These are phyloP conservation scores for Thelohanellus kitauei DNA, from an alignment of 30 jellyfish, hydroid and myxozoan species.

Conservation along the genomic window DNA sequence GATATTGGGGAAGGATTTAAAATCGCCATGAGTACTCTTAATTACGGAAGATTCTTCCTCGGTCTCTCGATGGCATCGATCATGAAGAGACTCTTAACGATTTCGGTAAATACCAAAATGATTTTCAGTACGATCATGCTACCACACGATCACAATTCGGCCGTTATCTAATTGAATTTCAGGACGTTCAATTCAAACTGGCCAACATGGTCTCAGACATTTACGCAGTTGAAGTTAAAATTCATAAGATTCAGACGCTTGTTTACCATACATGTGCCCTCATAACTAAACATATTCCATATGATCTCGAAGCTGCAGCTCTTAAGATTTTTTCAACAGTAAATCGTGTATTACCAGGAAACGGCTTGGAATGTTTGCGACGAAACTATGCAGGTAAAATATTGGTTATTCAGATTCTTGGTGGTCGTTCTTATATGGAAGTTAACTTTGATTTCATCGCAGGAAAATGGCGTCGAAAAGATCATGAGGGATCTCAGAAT, in stretches of 20 bases:
- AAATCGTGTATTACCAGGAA: slow-evolving; percentile 26
- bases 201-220: slow-evolving; percentile 62
- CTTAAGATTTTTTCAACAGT: too few species aligned
- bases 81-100: slow-evolving; percentile 25
- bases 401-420: slow-evolving; percentile 25
- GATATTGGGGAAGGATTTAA: slow-evolving; percentile 85
- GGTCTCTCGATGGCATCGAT: slow-evolving; percentile 76
- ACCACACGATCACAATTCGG: slow-evolving; percentile 82
- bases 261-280: too few species aligned
- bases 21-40: slow-evolving; percentile 60
- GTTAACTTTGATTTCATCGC: slow-evolving; percentile 6
- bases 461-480: slow-evolving; percentile 85
- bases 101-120: too few species aligned
- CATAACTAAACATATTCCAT: too few species aligned
- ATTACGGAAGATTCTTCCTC: slow-evolving; percentile 78
- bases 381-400: slow-evolving; percentile 43
- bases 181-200: slow-evolving; percentile 54
- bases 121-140: slow-evolving; percentile 60
- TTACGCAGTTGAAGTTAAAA: slow-evolving; percentile 85
- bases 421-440: slow-evolving; percentile 98
- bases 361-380: slow-evolving; percentile 96
- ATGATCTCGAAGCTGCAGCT: too few species aligned
- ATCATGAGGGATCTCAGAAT: slow-evolving; percentile 77
- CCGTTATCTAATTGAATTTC: slow-evolving; percentile 30
- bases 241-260: too few species aligned